These are phyloP conservation scores for Pseudochirops cupreus DNA, from an alignment of 2,797 vertebrate species.

Conservation along the genomic window DNA sequence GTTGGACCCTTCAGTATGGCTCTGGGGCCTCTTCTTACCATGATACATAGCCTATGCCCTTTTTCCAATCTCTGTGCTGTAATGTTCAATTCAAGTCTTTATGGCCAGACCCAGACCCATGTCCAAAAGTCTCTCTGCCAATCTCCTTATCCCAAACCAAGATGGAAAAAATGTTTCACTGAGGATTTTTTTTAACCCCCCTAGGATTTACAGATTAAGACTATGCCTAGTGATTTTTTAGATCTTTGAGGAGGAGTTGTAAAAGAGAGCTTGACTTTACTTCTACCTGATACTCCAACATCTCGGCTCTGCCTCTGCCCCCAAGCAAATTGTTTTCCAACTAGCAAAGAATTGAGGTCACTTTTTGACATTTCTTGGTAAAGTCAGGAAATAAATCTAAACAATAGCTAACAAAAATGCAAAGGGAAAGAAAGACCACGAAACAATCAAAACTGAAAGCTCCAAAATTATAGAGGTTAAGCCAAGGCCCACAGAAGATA, in stretches of 20 bases:
- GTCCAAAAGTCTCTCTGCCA: background rate
- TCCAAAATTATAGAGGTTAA: background rate
- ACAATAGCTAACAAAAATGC: background rate
- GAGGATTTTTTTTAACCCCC: background rate
- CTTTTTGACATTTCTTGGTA: background rate
- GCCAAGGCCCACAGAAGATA: background rate
- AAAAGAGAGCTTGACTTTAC: background rate
- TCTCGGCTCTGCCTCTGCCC: background rate
- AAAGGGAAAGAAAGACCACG: background rate
- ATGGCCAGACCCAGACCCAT: background rate
- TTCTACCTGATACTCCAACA: background rate
- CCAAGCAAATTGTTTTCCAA: background rate
- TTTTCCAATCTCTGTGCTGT: background rate
- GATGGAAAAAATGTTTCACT: background rate
- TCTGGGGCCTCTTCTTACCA: background rate
- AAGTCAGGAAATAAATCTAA: background rate
- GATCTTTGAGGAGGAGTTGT: background rate
- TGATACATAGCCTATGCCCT: background rate
- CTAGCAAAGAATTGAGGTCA: background rate
- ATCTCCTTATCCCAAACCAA: background rate
- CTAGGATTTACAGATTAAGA: background rate
- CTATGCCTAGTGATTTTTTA: background rate
- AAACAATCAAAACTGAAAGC: background rate
- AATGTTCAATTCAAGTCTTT: background rate
- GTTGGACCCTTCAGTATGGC: background rate